Conservation (phyloP, 2,797 vertebrate species). For the Poecilia gillii region DNA sequence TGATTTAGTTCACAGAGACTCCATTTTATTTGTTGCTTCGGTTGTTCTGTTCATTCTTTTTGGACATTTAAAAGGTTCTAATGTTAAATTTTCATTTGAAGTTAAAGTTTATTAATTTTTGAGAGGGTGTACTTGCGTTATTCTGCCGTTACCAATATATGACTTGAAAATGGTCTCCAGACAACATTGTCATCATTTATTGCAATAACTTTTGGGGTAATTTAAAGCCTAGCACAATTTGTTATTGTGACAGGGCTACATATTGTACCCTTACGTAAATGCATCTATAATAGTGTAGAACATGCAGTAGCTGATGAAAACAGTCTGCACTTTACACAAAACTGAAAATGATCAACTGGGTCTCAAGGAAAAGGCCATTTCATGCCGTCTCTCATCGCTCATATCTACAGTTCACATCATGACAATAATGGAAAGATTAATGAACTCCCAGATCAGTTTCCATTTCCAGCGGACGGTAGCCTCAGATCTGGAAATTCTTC, state of each 20-base stretch:
- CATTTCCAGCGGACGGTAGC: neutral
- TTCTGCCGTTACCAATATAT: too few species aligned
- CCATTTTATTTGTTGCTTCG: too few species aligned
- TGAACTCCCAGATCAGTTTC: conserved; percentile 2
- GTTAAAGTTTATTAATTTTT: too few species aligned
- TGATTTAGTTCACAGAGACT: too few species aligned
- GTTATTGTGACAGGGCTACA: neutral
- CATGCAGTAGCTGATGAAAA: neutral
- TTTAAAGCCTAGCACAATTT: too few species aligned
- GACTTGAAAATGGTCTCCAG: too few species aligned
- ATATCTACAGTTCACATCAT: neutral
- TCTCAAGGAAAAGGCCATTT: neutral
- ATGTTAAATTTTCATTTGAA: too few species aligned
- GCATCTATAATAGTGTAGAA: neutral
- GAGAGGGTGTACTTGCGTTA: too few species aligned
- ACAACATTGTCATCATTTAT: too few species aligned
- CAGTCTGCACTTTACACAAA: neutral
- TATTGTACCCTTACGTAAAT: neutral
- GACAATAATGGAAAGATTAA: neutral
- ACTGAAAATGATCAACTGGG: neutral
- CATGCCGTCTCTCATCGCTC: neutral
- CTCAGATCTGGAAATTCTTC: neutral
- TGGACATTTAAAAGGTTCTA: too few species aligned
- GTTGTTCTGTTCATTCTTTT: too few species aligned
- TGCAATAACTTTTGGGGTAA: too few species aligned